phyloP scores from a whole-genome alignment of 2,888 invertebrate species.

The Macaria liturata region DNA sequence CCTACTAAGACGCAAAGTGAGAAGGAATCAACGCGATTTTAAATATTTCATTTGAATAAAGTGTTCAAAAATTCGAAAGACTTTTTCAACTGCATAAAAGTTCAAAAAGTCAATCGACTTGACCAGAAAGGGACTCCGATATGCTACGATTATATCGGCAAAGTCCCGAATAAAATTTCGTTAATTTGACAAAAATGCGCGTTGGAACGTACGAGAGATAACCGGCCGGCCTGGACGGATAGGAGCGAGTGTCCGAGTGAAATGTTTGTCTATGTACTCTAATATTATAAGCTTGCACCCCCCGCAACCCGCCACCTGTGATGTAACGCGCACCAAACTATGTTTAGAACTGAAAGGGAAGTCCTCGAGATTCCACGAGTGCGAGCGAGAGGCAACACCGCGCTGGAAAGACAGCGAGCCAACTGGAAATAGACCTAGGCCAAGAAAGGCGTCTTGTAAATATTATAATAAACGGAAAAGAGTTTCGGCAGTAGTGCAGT shows the following conservation, averaged over 20 bases:
- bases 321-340: conserved; percentile 76
- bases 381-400: conserved; percentile 57
- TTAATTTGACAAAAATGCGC: conserved; percentile 10
- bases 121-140: background rate
- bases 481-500: conserved; percentile 75
- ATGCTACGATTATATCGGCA: background rate
- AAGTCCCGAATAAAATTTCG: conserved; percentile 40
- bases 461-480: conserved; percentile 82
- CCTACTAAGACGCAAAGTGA: background rate
- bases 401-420: conserved; percentile 66
- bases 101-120: background rate
- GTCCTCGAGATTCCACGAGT: conserved; percentile 32
- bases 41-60: too few species aligned
- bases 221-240: conserved; percentile 65
- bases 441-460: conserved; percentile 85
- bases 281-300: conserved; percentile 81
- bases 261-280: conserved; percentile 80
- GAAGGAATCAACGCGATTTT: too few species aligned
- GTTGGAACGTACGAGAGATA: conserved; percentile 63
- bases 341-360: conserved; percentile 59
- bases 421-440: conserved; percentile 83
- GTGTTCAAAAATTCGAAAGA: background rate
- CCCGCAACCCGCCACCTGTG: conserved; percentile 74
- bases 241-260: conserved; percentile 77
- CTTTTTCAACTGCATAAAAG: background rate